Conservation (phyloP, 2,113 vertebrate species). For the Seriola dumerili region DNA sequence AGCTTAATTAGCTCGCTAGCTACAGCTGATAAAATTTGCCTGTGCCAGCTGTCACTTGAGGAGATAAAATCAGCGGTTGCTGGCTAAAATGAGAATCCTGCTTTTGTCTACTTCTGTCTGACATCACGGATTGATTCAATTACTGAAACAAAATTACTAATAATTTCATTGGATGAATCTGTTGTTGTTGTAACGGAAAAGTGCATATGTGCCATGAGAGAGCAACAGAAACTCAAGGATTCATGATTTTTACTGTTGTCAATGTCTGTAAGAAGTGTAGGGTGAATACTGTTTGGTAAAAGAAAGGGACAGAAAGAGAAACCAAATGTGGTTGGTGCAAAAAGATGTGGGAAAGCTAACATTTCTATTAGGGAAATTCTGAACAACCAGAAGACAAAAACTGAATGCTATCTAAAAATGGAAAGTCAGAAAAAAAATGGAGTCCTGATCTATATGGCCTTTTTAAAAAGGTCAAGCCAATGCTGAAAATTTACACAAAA, state of each 20-base stretch:
- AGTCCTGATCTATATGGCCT: constrained; percentile 32
- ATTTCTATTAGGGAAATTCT: not conserved
- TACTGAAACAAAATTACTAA: not conserved
- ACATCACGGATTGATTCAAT: not conserved
- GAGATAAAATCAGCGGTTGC: not conserved
- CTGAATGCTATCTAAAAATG: constrained; percentile 43
- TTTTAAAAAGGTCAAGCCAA: constrained; percentile 59
- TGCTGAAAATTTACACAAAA: constrained; percentile 55
- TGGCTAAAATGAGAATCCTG: not conserved
- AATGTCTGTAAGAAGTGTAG: too few species aligned
- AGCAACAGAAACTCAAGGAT: too few species aligned
- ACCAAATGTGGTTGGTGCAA: not conserved
- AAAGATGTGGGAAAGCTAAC: not conserved
- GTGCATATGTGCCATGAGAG: too few species aligned
- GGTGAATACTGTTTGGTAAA: too few species aligned
- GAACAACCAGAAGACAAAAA: not conserved
- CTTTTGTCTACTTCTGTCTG: not conserved
- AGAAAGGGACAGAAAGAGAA: not conserved
- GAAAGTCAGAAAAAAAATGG: constrained; percentile 11
- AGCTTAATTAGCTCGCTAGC: too few species aligned
- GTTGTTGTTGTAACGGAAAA: too few species aligned
- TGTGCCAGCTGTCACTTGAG: too few species aligned
- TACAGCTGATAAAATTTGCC: not conserved
- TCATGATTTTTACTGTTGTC: too few species aligned
- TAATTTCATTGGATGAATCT: not conserved